A percentile compares a stretch with the other conserved stretches of the same genome.
phyloP scores from a whole-genome alignment of 2,888 invertebrate species.

The Cephalotes varians region DNA sequence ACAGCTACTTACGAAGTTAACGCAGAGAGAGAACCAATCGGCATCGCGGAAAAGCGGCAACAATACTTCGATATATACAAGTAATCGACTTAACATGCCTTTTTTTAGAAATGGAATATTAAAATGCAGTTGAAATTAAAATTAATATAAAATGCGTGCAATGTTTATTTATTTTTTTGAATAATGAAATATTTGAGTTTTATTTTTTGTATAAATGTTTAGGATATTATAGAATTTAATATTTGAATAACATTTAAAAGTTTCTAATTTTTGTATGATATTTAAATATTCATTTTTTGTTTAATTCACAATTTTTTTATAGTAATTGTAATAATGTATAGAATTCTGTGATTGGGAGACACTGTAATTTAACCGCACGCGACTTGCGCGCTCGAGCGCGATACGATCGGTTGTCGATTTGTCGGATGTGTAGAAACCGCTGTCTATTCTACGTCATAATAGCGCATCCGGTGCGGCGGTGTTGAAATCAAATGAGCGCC shows the following conservation, averaged over 20 bases:
- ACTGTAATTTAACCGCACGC: conserved; percentile 17
- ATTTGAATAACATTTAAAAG: neutral
- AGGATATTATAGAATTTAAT: neutral
- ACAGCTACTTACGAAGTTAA: too few species aligned
- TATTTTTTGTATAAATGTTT: neutral
- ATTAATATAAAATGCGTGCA: neutral
- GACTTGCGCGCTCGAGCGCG: conserved; percentile 27
- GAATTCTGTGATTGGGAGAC: neutral
- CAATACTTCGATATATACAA: too few species aligned
- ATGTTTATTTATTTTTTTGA: neutral
- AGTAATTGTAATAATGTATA: neutral
- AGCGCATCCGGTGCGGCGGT: conserved; percentile 65
- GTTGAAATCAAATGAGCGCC: conserved; percentile 68
- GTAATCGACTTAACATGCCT: too few species aligned
- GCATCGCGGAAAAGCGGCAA: too few species aligned
- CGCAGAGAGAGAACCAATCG: too few species aligned
- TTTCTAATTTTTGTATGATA: neutral
- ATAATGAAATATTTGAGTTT: neutral
- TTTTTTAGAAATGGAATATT: too few species aligned
- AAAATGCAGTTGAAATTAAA: neutral
- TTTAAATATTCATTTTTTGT: neutral
- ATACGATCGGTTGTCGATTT: conserved; percentile 57
- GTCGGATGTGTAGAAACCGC: conserved; percentile 56
- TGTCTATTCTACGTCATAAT: conserved; percentile 52
- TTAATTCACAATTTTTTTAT: neutral